Evolutionary conservation across 2,797 vertebrate species (phyloP).

Genomic region (Sebastes kiyomatsui): DNA sequence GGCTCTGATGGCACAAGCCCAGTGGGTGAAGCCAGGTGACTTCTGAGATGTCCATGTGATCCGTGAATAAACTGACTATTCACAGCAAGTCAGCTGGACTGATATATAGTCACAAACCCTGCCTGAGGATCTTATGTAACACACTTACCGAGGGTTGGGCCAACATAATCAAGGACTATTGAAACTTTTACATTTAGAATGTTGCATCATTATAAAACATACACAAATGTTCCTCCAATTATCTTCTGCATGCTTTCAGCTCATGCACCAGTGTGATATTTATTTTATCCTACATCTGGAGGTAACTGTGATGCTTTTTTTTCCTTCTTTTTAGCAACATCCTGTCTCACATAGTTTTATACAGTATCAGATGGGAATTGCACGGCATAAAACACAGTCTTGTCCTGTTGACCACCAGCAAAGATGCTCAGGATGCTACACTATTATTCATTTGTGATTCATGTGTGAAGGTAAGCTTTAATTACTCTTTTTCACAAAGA

Average conservation of each 20-base stretch:
- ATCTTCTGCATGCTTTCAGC: neutral
- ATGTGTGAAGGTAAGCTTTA: too few species aligned
- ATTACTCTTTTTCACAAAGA: too few species aligned
- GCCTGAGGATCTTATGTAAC: neutral
- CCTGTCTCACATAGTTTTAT: neutral
- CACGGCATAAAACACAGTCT: neutral
- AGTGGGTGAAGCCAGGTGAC: neutral
- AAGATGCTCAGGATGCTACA: neutral
- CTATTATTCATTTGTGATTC: neutral
- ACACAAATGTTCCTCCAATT: neutral
- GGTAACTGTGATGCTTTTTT: neutral
- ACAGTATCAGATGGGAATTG: neutral
- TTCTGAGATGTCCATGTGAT: neutral
- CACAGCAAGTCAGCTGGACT: neutral
- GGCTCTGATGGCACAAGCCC: neutral
- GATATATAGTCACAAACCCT: neutral
- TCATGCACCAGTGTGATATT: neutral
- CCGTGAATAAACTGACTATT: neutral
- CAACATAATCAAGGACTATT: neutral
- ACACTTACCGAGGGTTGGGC: neutral
- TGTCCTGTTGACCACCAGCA: neutral
- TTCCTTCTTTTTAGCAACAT: neutral
- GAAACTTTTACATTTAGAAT: neutral
- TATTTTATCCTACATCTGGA: neutral
- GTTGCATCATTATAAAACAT: neutral